Evolutionary conservation across 2,888 invertebrate genomes (phyloP).

Genomic region (Cheilosia urbana): DNA sequence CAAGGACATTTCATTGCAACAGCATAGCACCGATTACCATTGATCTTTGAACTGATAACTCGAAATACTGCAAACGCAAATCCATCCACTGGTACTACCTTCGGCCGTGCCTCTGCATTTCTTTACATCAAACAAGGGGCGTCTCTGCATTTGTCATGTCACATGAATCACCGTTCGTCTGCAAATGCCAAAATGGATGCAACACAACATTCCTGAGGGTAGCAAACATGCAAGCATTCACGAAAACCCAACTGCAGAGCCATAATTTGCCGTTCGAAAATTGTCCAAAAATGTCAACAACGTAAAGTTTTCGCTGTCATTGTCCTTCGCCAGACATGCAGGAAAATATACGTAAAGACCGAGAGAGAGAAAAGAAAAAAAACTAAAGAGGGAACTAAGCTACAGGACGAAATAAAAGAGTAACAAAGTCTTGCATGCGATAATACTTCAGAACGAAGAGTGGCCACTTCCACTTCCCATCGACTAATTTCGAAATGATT

Average conservation of each 20-base stretch:
- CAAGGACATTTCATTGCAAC: not conserved
- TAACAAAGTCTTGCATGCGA: slow-evolving; percentile 69
- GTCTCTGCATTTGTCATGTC: slow-evolving; percentile 60
- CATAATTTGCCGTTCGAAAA: slow-evolving; percentile 72
- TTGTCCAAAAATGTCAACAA: slow-evolving; percentile 74
- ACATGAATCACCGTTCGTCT: slow-evolving; percentile 51
- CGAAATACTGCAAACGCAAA: slow-evolving; percentile 30
- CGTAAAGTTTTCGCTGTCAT: slow-evolving; percentile 39
- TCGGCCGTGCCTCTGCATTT: slow-evolving; percentile 22
- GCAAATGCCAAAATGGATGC: slow-evolving; percentile 51
- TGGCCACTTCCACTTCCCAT: slow-evolving; percentile 70
- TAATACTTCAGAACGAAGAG: slow-evolving; percentile 63
- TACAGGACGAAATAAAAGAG: slow-evolving; percentile 49
- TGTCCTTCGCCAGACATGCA: slow-evolving; percentile 46
- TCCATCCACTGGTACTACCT: slow-evolving; percentile 19
- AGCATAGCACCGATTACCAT: slow-evolving; percentile 34
- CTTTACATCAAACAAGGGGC: slow-evolving; percentile 39
- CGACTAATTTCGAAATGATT: slow-evolving; percentile 75
- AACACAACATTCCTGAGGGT: slow-evolving; percentile 60
- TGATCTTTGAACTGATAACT: slow-evolving; percentile 62
- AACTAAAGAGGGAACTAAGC: not conserved
- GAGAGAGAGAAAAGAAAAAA: slow-evolving; percentile 19
- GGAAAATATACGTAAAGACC: not conserved
- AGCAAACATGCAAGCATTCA: slow-evolving; percentile 68
- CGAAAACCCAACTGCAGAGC: slow-evolving; percentile 45